phyloP scores from a whole-genome alignment of 2,888 invertebrate species.

The Notodonta dromedarius region DNA sequence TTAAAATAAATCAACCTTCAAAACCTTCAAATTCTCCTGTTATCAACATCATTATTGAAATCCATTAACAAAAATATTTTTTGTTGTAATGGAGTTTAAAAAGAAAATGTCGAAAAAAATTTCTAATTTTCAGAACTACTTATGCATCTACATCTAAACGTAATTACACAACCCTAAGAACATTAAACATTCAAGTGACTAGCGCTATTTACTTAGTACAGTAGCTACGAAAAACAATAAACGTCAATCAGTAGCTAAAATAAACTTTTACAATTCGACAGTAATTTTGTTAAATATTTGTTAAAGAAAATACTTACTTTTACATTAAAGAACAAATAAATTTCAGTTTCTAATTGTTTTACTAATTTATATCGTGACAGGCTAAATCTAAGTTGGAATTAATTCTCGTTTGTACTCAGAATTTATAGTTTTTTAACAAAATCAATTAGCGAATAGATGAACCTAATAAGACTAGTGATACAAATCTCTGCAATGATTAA shows the following conservation, averaged over 20 bases:
- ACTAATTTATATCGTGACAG: conserved; percentile 11
- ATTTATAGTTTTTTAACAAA: conserved; percentile 4
- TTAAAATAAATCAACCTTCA: not conserved
- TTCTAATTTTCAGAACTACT: not conserved
- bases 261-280: not conserved
- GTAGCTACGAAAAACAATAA: conserved; percentile 6
- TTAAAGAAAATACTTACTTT: conserved; percentile 4
- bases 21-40: too few relatives aligned
- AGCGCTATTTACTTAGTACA: not conserved
- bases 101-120: not conserved
- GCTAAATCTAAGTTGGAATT: conserved; percentile 8
- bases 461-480: not conserved
- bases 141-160: not conserved
- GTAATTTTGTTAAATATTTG: conserved; percentile 12
- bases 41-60: not conserved
- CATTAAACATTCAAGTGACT: conserved; percentile 5
- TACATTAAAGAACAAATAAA: conserved; percentile 6
- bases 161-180: not conserved
- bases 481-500: conserved; percentile 6
- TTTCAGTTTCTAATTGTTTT: conserved; percentile 5
- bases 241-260: conserved; percentile 4
- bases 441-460: not conserved
- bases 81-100: conserved; percentile 1
- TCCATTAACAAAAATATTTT: not conserved
- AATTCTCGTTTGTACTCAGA: conserved; percentile 1